phyloP scores from a whole-genome alignment of 2,113 vertebrate species.

The Salvator merianae region DNA sequence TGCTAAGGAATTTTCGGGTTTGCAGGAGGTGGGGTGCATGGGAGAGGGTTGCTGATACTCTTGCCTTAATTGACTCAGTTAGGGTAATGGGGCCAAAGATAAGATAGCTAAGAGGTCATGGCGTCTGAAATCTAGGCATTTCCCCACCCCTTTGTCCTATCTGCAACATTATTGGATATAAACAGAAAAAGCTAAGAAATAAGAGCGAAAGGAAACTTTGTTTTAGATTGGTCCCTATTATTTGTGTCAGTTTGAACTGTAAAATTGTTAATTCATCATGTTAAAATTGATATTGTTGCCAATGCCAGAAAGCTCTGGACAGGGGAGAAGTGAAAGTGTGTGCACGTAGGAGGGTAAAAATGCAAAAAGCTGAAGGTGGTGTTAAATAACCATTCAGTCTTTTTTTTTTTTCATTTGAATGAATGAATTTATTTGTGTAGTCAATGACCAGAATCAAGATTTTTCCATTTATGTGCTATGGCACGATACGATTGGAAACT shows the following conservation, averaged over 20 bases:
- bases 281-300: not conserved
- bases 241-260: slow-evolving; percentile 35
- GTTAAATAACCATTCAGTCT: too few species aligned
- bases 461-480: not conserved
- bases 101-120: not conserved
- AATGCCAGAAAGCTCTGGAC: not conserved
- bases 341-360: not conserved
- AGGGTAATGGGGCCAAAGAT: not conserved
- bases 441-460: too few species aligned
- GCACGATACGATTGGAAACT: not conserved
- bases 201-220: not conserved
- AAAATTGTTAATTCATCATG: rapidly evolving
- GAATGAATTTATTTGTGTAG: too few species aligned
- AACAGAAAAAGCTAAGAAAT: not conserved
- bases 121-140: not conserved
- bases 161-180: not conserved
- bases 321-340: too few species aligned
- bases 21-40: not conserved
- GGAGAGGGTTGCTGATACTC: not conserved
- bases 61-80: slow-evolving; percentile 25
- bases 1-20: not conserved
- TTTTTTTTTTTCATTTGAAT: too few species aligned
- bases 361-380: not conserved
- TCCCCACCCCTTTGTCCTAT: slow-evolving; percentile 1
- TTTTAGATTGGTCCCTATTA: not conserved